Base-by-base conservation (phyloP, 2,888 invertebrate genomes). In the Sussaba pulchella region DNA sequence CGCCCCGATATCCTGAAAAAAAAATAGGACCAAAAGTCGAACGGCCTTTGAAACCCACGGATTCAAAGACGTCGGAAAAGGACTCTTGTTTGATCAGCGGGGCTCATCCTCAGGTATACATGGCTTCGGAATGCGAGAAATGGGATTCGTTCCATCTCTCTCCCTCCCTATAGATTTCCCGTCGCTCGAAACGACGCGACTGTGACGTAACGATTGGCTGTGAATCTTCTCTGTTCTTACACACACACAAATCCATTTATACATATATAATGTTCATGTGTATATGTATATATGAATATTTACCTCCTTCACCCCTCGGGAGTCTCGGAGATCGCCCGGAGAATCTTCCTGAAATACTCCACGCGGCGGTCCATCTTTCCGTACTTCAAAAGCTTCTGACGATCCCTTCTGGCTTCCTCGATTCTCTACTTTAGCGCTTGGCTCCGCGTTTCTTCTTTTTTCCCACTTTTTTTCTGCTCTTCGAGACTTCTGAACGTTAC, bases 51-150 rank as follows among this genome's bases (percentile, higher is more conserved):
- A 47, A 64, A 64, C 63, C 54, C 31, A 17, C 12, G 41, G 77
- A 77, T 71, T 73, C 64, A 19, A 66, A 77, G 64, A 31, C 26
- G 70, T 39, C 57, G 36, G 12, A 43, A 2, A 2, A 64, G 47
- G 64, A 41, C 57, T 54, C 63, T 67, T 61, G 61, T 72, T 78
- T 72, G 61, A 78, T 78, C 72, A 67, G 72, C 59, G 45, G 17
- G 61, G 50, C 67, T 67, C 72, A 69, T 73, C 52, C 61, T 12
- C 67, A 67, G 61, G 72, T 52, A 24, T 59, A 66, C 47, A 50
- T 64, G 39, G 41, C 31, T 61, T 43, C 43, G 78, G 78, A 78
- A 78, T 78, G 66, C 67, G 21, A 54, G 59, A n/a, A n/a, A n/a
- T n/a, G 57, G 31, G 57, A 64, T 77, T 77, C 36, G 57, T 2